These are phyloP conservation scores for Xenotilapia leptura DNA, from an alignment of 2,113 vertebrate species.

Conservation along the genomic window DNA sequence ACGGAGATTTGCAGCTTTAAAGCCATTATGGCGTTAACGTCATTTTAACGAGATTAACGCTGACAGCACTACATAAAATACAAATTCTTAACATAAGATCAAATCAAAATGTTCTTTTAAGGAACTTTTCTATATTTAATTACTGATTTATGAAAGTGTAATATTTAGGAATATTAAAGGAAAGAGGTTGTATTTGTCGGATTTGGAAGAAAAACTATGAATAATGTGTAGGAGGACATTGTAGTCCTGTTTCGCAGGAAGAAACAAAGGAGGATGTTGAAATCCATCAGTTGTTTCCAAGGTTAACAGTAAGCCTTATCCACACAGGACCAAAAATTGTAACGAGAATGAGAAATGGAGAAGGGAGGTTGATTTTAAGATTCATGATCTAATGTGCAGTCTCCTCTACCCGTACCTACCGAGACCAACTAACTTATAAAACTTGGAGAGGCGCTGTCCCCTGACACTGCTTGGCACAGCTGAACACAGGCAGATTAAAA, in stretches of 20 bases:
- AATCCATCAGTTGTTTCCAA: constrained; percentile 45
- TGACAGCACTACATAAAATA: neutral
- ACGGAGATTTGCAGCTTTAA: neutral
- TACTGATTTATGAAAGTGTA: neutral
- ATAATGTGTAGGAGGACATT: constrained; percentile 29
- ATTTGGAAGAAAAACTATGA: neutral
- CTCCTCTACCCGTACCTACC: neutral
- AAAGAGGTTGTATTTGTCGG: neutral
- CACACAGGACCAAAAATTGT: constrained; percentile 13
- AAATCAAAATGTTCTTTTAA: neutral
- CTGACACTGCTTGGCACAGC: constrained; percentile 8
- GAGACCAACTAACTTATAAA: constrained; percentile 7
- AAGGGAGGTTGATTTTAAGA: neutral
- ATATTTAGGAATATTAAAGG: neutral
- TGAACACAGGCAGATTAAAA: constrained; percentile 19
- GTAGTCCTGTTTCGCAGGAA: constrained; percentile 21
- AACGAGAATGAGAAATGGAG: neutral
- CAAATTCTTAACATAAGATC: neutral
- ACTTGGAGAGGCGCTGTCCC: neutral
- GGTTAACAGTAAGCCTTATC: constrained; percentile 32
- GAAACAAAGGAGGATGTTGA: constrained; percentile 20
- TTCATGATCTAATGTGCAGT: neutral
- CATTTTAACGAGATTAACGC: neutral
- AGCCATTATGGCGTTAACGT: neutral
- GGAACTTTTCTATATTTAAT: neutral